These are phyloP conservation scores for Ranitomeya variabilis DNA, from an alignment of 2,113 vertebrate species.

Conservation along the genomic window DNA sequence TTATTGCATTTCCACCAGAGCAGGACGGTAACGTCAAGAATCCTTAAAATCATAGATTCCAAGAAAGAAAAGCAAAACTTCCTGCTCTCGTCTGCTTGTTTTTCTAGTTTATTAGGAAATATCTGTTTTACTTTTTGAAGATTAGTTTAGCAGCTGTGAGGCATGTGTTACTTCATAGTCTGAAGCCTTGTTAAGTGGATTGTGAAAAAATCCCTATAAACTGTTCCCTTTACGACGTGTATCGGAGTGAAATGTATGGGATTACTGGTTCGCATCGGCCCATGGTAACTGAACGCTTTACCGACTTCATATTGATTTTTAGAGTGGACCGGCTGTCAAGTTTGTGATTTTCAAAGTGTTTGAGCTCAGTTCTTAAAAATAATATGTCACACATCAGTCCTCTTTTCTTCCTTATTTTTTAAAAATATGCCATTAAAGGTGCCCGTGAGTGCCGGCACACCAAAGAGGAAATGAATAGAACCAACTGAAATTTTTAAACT, in stretches of 20 bases:
- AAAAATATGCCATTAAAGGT: neutral
- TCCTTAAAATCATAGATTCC: constrained; percentile 26
- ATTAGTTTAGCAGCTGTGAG: constrained; percentile 49
- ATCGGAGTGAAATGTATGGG: neutral
- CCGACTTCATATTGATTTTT: neutral
- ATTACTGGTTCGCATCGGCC: neutral
- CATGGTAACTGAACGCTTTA: neutral
- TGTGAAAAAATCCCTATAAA: neutral
- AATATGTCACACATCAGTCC: neutral
- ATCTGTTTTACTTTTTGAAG: constrained; percentile 49
- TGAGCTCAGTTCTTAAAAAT: neutral
- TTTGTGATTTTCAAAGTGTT: neutral
- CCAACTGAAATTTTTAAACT: too few relatives aligned
- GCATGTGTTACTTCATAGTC: constrained; percentile 32
- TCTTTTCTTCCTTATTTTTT: neutral
- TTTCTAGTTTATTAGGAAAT: constrained; percentile 49
- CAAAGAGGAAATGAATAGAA: too few relatives aligned
- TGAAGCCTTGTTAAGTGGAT: constrained; percentile 1
- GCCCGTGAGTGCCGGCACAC: too few relatives aligned
- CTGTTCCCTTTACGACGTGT: neutral
- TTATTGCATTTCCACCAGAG: neutral
- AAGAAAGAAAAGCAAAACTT: constrained; percentile 44
- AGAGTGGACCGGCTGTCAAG: neutral
- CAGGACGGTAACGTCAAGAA: constrained; percentile 4
- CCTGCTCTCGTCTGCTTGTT: constrained; percentile 45